phyloP scores from a whole-genome alignment of 1,140 invertebrate species.

The Paracyclopina nana region DNA sequence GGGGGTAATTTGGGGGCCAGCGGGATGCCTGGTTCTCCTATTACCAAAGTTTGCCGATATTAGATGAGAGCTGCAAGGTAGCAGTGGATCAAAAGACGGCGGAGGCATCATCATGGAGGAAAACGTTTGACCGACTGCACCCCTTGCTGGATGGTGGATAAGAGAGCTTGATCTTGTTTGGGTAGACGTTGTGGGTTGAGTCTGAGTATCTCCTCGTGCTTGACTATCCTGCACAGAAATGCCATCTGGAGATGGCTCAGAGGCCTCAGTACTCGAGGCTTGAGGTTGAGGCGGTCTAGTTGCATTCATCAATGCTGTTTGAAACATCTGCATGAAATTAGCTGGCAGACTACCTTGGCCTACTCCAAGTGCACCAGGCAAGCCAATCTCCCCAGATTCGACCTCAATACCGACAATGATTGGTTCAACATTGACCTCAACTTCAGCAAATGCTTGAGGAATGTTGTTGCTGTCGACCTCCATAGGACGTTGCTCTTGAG shows the following conservation, averaged over 20 bases:
- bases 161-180: constrained; percentile 42
- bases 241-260: not conserved
- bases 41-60: constrained; percentile 23
- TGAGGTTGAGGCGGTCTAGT: too few species aligned
- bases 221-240: not conserved
- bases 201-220: not conserved
- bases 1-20: constrained; percentile 2
- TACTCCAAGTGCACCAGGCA: not conserved
- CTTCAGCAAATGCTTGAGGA: not conserved
- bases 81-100: constrained; percentile 39
- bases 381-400: not conserved
- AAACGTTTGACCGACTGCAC: constrained; percentile 12
- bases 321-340: not conserved
- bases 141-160: constrained; percentile 23
- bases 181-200: constrained; percentile 23
- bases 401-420: constrained; percentile 10
- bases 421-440: not conserved
- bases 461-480: not conserved
- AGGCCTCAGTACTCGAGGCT: not conserved
- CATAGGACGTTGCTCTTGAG: too few species aligned
- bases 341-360: not conserved
- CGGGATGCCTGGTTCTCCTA: constrained; percentile 5
- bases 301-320: not conserved
- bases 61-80: constrained; percentile 46
- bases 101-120: too few species aligned